These are phyloP conservation scores for Arvicanthis niloticus DNA, from an alignment of 2,113 vertebrate species.

Conservation along the genomic window DNA sequence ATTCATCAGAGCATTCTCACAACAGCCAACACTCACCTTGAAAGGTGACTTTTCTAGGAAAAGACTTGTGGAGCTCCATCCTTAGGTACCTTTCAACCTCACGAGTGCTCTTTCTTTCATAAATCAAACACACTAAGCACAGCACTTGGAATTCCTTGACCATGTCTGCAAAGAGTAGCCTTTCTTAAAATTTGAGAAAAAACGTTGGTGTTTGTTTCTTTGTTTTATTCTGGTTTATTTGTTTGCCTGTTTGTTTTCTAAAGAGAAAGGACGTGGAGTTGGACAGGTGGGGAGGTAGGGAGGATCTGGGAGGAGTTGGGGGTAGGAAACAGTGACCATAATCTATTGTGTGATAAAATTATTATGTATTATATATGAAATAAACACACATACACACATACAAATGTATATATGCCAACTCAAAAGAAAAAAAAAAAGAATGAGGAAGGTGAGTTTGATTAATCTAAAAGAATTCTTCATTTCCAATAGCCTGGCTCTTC, in stretches of 20 bases:
- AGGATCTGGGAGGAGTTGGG: not conserved
- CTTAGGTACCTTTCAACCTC: not conserved
- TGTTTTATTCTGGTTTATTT: not conserved
- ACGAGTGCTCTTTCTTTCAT: not conserved
- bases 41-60: not conserved
- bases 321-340: not conserved
- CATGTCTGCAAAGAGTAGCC: not conserved
- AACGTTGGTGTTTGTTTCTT: not conserved
- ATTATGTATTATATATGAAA: not conserved
- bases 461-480: not conserved
- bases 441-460: not conserved
- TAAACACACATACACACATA: not conserved
- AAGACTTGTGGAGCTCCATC: not conserved
- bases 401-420: not conserved
- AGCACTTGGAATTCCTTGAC: not conserved
- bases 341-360: not conserved
- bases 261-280: not conserved
- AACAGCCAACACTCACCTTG: not conserved
- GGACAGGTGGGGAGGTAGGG: not conserved
- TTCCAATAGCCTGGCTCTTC: not conserved
- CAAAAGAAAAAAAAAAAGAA: not conserved
- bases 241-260: not conserved
- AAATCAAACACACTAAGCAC: not conserved
- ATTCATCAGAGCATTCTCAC: not conserved
- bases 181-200: not conserved